Base-by-base conservation (phyloP, 2,797 vertebrate genomes). In the Dicrostonyx torquatus region DNA sequence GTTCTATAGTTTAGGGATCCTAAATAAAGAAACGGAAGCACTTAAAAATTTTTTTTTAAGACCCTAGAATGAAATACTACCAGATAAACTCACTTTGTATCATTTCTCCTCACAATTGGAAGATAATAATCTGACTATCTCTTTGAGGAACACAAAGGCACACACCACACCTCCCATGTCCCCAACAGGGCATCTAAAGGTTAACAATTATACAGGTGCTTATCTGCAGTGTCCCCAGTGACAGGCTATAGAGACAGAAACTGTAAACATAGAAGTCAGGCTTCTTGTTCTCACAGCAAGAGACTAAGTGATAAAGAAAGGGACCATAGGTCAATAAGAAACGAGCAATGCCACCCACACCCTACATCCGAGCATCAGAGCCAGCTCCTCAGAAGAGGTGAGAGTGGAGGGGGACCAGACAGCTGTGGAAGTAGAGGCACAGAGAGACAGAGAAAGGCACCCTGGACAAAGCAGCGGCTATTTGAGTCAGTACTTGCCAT, bases 21-120 rank as follows among this genome's bases (percentile, higher is more conserved):
- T 96, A 68, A 15, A 87, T 97, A 96, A 93, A 97, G 97, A 94
- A 78, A 72, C 90, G 85, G 24, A 15, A 90, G 85, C 94, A 60
- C 40, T 87, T 87, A 91, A 94, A 96, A 43, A 26, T 7, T 73
- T 40, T 26, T 12, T 7, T 73, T 40, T 26, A 5, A 66, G 43
- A 48, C 43, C 18, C 31, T n/a, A 84, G 12, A 79, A 97, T 55
- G 55, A 94, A 95, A 97, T 77, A 43, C 45, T 94, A 50, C 96
- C n/a, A 76, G 95, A 96, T 96, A 95, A 83, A 62, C 86, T 97
- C 95, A 68, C 37, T 34, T 92, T 37, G 75, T 91, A 89, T 88
- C 86, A 82, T 98, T 96, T 97, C 62, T 75, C 96, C 93, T 83
- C 15, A 50, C 50, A 5, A 92, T 1, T 73, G 22, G 48, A 60